Evolutionary conservation across 2,113 vertebrate species (phyloP).

Genomic region (Megaceryle torquata): DNA sequence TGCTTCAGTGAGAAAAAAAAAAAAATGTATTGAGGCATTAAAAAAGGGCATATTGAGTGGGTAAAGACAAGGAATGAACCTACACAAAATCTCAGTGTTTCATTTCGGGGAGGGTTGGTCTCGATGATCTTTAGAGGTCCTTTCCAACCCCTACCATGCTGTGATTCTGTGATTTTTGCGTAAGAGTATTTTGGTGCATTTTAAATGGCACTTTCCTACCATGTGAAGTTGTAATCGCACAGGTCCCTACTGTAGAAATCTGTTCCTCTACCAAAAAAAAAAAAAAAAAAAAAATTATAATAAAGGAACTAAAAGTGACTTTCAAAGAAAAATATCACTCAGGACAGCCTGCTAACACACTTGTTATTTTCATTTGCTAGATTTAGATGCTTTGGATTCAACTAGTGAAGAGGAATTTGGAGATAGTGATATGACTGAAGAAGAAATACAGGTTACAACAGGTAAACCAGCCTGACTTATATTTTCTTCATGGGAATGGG

Average conservation of each 20-base stretch:
- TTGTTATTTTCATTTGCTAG: not conserved
- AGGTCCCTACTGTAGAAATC: not conserved
- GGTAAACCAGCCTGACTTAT: not conserved
- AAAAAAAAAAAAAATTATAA: not conserved
- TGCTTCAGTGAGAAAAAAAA: not conserved
- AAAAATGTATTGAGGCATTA: not conserved
- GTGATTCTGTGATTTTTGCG: not conserved
- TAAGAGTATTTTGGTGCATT: not conserved
- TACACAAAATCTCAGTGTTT: not conserved
- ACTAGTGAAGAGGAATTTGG: not conserved
- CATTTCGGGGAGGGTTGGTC: not conserved
- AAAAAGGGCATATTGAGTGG: not conserved
- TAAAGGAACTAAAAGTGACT: not conserved
- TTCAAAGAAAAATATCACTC: not conserved
- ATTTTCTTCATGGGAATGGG: not conserved
- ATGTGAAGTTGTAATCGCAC: not conserved
- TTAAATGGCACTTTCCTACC: not conserved
- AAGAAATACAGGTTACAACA: not conserved
- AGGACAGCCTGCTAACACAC: not conserved
- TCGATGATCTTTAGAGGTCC: too few relatives aligned
- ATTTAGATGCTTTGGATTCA: slow-evolving; percentile 33
- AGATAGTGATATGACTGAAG: not conserved
- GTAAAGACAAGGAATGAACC: not conserved
- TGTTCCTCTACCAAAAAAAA: not conserved
- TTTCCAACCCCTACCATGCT: too few relatives aligned